Evolutionary conservation across 2,888 invertebrate species (phyloP), one percentile per base, ranked within the genome.

Genomic region (Sphaeridia pumilis): DNA sequence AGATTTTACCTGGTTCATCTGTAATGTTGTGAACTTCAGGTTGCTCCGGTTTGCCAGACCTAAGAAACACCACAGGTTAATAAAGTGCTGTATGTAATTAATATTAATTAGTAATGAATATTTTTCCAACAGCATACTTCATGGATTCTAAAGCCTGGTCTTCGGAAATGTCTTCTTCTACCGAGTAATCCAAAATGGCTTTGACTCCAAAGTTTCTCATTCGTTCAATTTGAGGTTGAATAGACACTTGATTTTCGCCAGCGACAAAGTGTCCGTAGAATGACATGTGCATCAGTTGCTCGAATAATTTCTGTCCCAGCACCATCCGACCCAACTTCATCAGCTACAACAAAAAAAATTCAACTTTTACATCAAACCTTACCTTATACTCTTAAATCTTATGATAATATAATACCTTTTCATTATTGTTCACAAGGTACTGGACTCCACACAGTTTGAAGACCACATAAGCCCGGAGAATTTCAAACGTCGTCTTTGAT

Each of bases 181-280:
- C 98, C 56, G 94, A 95, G 75, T 97, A 97, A 73, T 97, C 97
- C 60, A 98, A 81, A 69, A 98, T 98, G 46, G 97, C 90, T 72
- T 98, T 98, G 17, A 99, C 98, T 45, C 98, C 98, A 72, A 93
- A 98, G 54, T 87, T 84, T 54, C 87, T 80, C 69, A 97, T 75
- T 69, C 86, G 79, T 69, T 86, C 83, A 65, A 93, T 77, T 50
- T 82, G 82, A 34, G 93, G 92, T 65, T 81, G 78, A 68, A 94
- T 89, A 70, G 83, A 84, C 66, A 81, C 76, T 71, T 87, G 84
- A 72, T 93, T 87, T 71, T 93, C 89, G 54, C 98, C 98, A 48
- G 95, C 98, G 49, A 99, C 98, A 75, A 98, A 98, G 74, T 98
- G 98, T 7, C 97, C 98, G 73, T 97, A 98, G 74, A 98, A 95